Base-by-base conservation (phyloP, 2,888 invertebrate genomes). In the Bhutanitis thaidina region DNA sequence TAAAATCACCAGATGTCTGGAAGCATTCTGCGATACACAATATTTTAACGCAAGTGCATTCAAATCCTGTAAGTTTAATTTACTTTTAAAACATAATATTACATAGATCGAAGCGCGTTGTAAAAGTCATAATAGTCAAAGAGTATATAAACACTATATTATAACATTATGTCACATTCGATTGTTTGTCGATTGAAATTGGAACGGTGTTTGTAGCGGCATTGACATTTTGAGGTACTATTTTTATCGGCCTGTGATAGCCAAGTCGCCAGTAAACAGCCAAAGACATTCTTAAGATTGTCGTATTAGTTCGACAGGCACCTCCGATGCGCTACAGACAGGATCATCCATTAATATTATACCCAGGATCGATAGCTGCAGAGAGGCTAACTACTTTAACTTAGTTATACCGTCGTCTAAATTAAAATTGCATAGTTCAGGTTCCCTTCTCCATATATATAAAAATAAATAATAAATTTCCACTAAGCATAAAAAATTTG, bases 181-280 rank as follows among this genome's bases (percentile, higher is more conserved):
- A 76, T 83, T 82, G 83, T 83, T 84, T 80, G 75, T 59, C 64
- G 63, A 79, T 83, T 65, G 75, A 79, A 84, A 77, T 77, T 82
- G 66, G 80, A 83, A 84, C 78, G 69, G 55, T 56, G 62, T 64
- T 34, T 64, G 55, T 43, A 55, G 52, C 54, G 54, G 63, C 64
- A 64, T 63, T 76, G 83, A 75, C 77, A 75, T 75, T 76, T 73
- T 57, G 54, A 56, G 50, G 37, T 56, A 67, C 82, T 85, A 86
- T 86, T 84, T 84, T 77, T 77, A 74, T 65, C 75, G 64, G 62
- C 46, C 44, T 49, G 43, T 39, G 40, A 48, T 44, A 54, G 58
- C 56, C 57, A 59, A 38, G 46, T 43, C 54, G 58, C 56, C 57
- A 59, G 64, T 61, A 51, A 56, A 62, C 60, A 30, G 53, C 53